phyloP scores from a whole-genome alignment of 2,888 invertebrate genomes.

The Andrena praecox region DNA sequence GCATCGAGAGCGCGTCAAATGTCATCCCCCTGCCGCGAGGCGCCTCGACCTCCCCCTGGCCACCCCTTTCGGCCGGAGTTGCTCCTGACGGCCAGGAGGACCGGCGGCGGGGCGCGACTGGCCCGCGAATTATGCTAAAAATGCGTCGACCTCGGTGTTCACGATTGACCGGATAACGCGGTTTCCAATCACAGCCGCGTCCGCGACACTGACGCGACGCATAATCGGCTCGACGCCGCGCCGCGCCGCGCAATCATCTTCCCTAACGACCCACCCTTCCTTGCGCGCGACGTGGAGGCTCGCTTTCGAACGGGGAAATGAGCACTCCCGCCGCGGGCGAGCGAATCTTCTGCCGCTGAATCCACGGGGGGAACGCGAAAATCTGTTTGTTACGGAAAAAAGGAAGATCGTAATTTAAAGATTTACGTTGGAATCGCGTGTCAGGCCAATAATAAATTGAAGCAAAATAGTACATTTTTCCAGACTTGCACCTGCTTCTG shows the following conservation, averaged over 20 bases:
- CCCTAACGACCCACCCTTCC: slow-evolving; percentile 56
- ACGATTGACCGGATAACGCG: slow-evolving; percentile 76
- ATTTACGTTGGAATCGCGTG: too few relatives aligned
- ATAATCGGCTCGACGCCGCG: slow-evolving; percentile 65
- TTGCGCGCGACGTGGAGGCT: slow-evolving; percentile 6
- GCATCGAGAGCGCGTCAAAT: slow-evolving; percentile 77
- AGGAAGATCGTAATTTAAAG: too few relatives aligned
- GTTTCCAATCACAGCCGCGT: slow-evolving; percentile 77
- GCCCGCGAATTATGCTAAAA: slow-evolving; percentile 74
- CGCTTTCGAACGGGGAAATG: not conserved
- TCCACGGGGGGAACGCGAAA: too few relatives aligned
- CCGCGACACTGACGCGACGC: slow-evolving; percentile 61
- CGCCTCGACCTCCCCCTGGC: slow-evolving; percentile 36
- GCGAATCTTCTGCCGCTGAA: not conserved
- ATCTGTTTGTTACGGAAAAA: too few relatives aligned
- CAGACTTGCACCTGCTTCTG: too few relatives aligned
- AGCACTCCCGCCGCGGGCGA: not conserved
- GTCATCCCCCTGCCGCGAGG: slow-evolving; percentile 61
- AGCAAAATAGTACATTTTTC: too few relatives aligned
- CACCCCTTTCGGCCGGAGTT: slow-evolving; percentile 9
- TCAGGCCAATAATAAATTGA: too few relatives aligned
- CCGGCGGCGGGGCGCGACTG: slow-evolving; percentile 35
- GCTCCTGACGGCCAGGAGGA: not conserved
- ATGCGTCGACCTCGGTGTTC: slow-evolving; percentile 66
- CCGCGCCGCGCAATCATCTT: slow-evolving; percentile 57